Conservation (phyloP, 2,797 vertebrate genomes). For the Fundulus diaphanus region DNA sequence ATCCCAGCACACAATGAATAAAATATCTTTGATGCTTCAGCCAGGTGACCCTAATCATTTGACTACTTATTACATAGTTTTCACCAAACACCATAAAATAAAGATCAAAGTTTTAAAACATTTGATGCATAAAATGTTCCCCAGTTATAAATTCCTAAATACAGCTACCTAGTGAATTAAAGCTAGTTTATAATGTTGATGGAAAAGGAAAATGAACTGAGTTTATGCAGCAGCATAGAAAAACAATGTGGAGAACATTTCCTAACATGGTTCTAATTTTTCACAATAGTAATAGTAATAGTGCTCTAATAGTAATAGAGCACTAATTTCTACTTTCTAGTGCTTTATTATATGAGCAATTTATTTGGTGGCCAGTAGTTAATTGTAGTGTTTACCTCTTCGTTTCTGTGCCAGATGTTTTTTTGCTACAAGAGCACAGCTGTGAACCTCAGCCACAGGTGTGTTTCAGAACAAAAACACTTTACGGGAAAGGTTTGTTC, state of each 20-base stretch:
- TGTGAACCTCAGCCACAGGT: not conserved
- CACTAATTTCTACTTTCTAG: not conserved
- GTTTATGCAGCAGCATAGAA: no score
- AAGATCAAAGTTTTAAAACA: no score
- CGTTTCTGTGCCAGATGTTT: not conserved
- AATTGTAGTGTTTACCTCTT: not conserved
- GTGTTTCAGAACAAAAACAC: not conserved
- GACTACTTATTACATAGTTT: no score
- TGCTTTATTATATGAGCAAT: not conserved
- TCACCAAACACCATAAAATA: no score
- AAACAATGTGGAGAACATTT: no score
- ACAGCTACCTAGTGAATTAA: not conserved
- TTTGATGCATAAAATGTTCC: no score
- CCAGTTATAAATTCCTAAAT: no score
- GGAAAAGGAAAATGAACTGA: no score
- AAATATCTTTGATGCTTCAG: no score
- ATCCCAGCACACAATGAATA: no score
- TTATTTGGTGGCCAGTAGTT: not conserved
- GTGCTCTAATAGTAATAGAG: not conserved
- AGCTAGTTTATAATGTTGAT: not conserved
- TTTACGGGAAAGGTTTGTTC: not conserved
- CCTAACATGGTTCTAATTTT: not conserved
- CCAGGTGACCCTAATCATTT: no score
- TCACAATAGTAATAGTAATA: not conserved
- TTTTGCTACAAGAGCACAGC: not conserved